Evolutionary conservation across 2,113 vertebrate species (phyloP).

Genomic region (Peromyscus leucopus): DNA sequence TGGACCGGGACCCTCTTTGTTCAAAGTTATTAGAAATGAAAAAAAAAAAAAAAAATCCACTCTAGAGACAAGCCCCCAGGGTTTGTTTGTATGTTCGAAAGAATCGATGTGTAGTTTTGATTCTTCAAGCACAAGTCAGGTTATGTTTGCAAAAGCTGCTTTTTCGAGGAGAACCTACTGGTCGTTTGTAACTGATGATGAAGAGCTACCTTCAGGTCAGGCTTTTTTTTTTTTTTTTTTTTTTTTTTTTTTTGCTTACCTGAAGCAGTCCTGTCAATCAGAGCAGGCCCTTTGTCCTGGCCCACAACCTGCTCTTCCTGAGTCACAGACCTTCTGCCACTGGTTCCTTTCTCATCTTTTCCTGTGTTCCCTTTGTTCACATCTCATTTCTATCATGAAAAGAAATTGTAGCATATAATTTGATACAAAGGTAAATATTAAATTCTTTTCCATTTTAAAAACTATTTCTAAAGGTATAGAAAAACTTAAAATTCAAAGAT

Average conservation of each 20-base stretch:
- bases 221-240: too few relatives aligned
- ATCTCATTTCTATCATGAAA: constrained; percentile 39
- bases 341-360: background rate
- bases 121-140: constrained; percentile 54
- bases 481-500: constrained; percentile 33
- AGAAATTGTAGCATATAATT: background rate
- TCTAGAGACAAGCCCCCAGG: background rate
- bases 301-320: background rate
- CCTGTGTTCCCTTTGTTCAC: constrained; percentile 15
- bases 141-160: constrained; percentile 35
- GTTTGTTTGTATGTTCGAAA: constrained; percentile 25
- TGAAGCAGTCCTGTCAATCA: background rate
- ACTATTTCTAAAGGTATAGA: constrained; percentile 20
- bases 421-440: constrained; percentile 37
- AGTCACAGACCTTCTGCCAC: background rate
- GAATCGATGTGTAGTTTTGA: constrained; percentile 25
- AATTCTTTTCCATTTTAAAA: constrained; percentile 41
- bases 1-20: background rate
- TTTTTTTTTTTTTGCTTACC: too few relatives aligned
- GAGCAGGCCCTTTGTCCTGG: background rate
- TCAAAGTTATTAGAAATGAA: constrained; percentile 50
- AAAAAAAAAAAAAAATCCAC: background rate
- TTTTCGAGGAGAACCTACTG: constrained; percentile 23
- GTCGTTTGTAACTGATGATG: background rate
- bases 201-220: background rate